These are phyloP conservation scores for Athalia cordata DNA, from an alignment of 2,888 invertebrate genomes.

Conservation along the genomic window DNA sequence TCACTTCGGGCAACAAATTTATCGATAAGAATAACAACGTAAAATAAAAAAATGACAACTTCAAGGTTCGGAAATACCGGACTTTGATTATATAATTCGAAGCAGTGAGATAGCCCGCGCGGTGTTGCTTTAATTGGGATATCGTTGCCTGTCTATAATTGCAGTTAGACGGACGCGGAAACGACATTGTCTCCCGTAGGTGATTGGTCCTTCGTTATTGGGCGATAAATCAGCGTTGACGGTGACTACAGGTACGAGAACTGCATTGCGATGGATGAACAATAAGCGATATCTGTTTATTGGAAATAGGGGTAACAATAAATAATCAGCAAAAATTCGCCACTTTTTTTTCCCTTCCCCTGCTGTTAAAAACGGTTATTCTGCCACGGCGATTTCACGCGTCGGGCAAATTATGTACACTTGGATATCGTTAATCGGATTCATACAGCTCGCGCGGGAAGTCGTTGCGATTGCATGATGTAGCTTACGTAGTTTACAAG, in stretches of 20 bases:
- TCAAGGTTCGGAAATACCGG: background rate
- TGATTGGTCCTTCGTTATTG: conserved; percentile 57
- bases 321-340: background rate
- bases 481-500: conserved; percentile 17
- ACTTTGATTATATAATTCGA: background rate
- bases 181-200: conserved; percentile 49
- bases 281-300: conserved; percentile 51
- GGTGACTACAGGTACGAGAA: conserved; percentile 51
- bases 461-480: background rate
- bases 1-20: no score
- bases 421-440: background rate
- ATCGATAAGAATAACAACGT: no score
- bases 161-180: conserved; percentile 29
- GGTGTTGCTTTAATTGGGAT: conserved; percentile 37
- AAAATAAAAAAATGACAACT: no score
- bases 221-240: conserved; percentile 62
- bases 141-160: conserved; percentile 35
- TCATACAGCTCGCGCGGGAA: no score
- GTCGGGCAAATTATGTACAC: background rate
- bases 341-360: background rate
- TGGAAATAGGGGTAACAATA: no score
- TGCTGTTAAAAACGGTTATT: no score
- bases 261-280: background rate
- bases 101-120: background rate
- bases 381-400: no score